Percentiles rank a stretch among this genome's conserved stretches.
Conservation (phyloP, 2,113 vertebrate genomes). For the Euleptes europaea region DNA sequence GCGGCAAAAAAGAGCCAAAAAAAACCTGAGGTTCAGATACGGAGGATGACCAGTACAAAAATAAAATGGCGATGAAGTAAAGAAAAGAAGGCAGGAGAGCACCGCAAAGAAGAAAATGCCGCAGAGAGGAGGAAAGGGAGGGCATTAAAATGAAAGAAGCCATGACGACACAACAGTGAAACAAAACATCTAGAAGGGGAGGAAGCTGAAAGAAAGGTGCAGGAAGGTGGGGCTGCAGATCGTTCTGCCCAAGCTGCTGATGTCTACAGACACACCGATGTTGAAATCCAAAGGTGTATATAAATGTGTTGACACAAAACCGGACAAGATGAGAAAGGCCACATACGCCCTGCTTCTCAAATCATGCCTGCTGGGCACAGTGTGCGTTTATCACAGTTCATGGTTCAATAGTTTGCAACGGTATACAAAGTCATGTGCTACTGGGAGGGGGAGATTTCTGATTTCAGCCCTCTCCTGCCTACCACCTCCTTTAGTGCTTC, state of each 20-base stretch:
- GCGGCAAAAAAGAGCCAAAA: neutral
- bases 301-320: neutral
- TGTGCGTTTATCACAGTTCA: neutral
- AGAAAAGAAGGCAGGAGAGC: neutral
- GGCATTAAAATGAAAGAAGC: neutral
- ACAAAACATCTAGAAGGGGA: neutral
- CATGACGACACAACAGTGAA: neutral
- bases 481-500: neutral
- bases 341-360: neutral
- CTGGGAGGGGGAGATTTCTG: neutral
- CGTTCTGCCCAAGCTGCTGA: neutral
- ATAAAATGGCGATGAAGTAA: neutral
- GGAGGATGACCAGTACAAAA: neutral
- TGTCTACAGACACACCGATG: neutral
- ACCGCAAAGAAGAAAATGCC: neutral
- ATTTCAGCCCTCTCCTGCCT: neutral
- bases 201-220: neutral
- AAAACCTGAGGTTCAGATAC: neutral
- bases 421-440: neutral
- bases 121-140: neutral
- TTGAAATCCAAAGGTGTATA: neutral
- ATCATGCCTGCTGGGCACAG: neutral
- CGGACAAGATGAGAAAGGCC: neutral
- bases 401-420: neutral
- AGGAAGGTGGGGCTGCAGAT: neutral